Evolutionary conservation across 92 coral and sea anemone genomes (phyloP).

Genomic region (Phenganax marumi): DNA sequence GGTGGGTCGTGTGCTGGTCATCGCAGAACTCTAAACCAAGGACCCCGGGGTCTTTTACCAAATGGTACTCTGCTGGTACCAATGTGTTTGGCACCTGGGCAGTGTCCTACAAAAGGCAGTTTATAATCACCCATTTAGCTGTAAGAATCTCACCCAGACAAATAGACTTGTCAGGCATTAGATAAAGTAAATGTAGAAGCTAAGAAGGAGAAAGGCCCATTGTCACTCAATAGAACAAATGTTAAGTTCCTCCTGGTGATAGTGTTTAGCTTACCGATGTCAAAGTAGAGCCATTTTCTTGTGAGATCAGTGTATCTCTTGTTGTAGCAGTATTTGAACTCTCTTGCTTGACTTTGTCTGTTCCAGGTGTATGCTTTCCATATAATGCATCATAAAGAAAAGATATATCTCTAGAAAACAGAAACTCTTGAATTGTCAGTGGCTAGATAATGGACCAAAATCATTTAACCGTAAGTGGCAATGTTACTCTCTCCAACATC

Average conservation of each 20-base stretch:
- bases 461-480: no score
- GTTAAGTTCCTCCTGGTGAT: no score
- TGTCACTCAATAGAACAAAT: not conserved
- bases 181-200: not conserved
- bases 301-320: not conserved
- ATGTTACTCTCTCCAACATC: no score
- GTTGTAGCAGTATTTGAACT: not conserved
- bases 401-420: constrained; percentile 75
- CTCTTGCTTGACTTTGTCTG: constrained; percentile 42
- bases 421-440: no score
- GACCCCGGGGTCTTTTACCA: constrained; percentile 95
- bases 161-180: not conserved
- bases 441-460: no score
- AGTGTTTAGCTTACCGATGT: not conserved
- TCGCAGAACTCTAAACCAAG: constrained; percentile 92
- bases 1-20: constrained; percentile 78
- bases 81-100: constrained; percentile 77
- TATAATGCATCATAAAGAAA: constrained; percentile 88
- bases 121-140: no score
- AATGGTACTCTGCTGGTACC: constrained; percentile 89
- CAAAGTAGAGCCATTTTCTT: not conserved
- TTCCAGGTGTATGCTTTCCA: constrained; percentile 24
- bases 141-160: no score
- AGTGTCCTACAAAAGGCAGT: constrained; percentile 44
- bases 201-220: not conserved